These are phyloP conservation scores for Propithecus deckenii DNA, from an alignment of 2,797 vertebrate species.

Conservation along the genomic window DNA sequence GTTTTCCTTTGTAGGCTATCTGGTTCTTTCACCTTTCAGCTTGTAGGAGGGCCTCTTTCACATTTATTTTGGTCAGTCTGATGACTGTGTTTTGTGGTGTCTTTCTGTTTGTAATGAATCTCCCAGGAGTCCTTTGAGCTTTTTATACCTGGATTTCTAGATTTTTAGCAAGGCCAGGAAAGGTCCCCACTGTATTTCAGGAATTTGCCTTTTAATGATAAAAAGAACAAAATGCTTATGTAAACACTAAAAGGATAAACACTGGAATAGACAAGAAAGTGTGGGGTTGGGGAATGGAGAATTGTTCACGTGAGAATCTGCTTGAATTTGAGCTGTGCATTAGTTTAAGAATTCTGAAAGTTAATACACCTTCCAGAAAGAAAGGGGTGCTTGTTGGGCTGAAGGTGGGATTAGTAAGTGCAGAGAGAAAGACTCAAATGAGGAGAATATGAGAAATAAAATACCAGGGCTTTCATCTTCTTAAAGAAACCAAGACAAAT, in stretches of 20 bases:
- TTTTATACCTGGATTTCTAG: too few species aligned
- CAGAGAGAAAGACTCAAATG: neutral
- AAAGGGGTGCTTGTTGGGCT: neutral
- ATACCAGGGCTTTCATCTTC: neutral
- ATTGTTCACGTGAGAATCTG: neutral
- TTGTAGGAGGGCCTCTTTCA: too few species aligned
- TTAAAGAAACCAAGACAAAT: neutral
- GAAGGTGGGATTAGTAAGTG: neutral
- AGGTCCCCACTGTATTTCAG: neutral
- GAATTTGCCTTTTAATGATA: constrained; percentile 29
- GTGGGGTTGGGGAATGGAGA: neutral
- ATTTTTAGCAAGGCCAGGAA: neutral
- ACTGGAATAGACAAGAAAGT: neutral
- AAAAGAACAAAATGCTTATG: neutral
- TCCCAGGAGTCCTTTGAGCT: too few species aligned
- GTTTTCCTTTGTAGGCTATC: too few species aligned
- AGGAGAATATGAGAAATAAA: constrained; percentile 15
- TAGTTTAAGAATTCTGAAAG: neutral
- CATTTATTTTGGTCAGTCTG: too few species aligned
- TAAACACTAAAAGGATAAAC: neutral
- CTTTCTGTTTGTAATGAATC: too few species aligned
- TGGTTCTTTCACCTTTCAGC: too few species aligned
- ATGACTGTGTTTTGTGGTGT: too few species aligned
- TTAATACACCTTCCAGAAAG: neutral
- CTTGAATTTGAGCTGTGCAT: neutral